Evolutionary conservation across 1,140 invertebrate species (phyloP).

Genomic region (Bombus turneri): DNA sequence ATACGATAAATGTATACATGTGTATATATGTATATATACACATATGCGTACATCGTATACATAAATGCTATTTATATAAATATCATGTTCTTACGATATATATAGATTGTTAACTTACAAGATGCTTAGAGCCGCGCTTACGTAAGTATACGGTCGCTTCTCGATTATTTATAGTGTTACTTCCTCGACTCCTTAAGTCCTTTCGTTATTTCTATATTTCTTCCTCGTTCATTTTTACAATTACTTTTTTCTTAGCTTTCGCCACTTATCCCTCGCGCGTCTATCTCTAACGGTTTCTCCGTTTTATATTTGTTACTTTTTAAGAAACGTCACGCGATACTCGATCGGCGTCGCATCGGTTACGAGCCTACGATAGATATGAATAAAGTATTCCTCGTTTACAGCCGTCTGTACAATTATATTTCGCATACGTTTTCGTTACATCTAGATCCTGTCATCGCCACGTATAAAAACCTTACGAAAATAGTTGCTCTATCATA

Average conservation of each 20-base stretch:
- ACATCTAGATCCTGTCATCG: constrained; percentile 45
- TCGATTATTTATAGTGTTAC: neutral
- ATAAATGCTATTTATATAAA: constrained; percentile 34
- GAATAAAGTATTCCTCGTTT: constrained; percentile 44
- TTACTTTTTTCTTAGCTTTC: neutral
- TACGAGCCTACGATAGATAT: constrained; percentile 53
- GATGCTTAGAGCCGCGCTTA: constrained; percentile 33
- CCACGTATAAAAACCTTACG: constrained; percentile 75
- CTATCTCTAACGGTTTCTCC: neutral
- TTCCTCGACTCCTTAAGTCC: constrained; percentile 13
- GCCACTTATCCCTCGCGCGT: too few relatives aligned
- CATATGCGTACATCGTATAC: neutral
- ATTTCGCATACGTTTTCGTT: constrained; percentile 47
- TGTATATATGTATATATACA: neutral
- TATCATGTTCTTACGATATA: constrained; percentile 28
- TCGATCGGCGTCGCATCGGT: constrained; percentile 7
- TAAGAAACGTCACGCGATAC: constrained; percentile 5
- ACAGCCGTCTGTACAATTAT: constrained; percentile 42
- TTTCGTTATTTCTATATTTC: neutral
- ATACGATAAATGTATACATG: neutral
- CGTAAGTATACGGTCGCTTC: constrained; percentile 36
- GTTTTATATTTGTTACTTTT: neutral
- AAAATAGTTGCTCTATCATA: constrained; percentile 75
- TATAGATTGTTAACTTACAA: constrained; percentile 28
- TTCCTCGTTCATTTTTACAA: neutral